These are phyloP conservation scores for Drosophila leonis DNA, from an alignment of 2,888 invertebrate species.

Conservation along the genomic window DNA sequence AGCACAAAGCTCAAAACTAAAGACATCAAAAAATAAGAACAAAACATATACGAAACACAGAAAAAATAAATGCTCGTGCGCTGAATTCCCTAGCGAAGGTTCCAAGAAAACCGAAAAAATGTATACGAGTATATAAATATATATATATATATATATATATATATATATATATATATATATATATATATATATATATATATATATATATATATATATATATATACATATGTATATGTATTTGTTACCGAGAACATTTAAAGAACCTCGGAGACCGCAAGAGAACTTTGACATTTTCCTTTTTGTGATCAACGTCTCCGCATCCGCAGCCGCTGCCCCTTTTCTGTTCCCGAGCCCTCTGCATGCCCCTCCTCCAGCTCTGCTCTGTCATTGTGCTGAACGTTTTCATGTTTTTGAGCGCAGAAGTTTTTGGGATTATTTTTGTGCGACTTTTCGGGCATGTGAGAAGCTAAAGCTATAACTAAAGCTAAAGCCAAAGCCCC, in stretches of 20 bases:
- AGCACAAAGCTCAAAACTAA: slow-evolving; percentile 40
- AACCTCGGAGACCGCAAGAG: slow-evolving; percentile 77
- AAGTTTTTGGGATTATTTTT: slow-evolving; percentile 79
- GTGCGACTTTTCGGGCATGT: slow-evolving; percentile 73
- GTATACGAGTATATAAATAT: not conserved
- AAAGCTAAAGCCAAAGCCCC: slow-evolving; percentile 23
- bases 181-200: slow-evolving; percentile 1
- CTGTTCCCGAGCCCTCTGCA: not conserved
- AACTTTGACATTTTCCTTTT: slow-evolving; percentile 79
- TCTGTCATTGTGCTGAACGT: slow-evolving; percentile 64
- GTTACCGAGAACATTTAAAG: slow-evolving; percentile 75
- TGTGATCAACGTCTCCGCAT: slow-evolving; percentile 68
- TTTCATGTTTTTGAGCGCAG: slow-evolving; percentile 75
- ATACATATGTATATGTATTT: slow-evolving; percentile 24
- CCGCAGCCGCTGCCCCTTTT: slow-evolving; percentile 18
- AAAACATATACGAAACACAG: slow-evolving; percentile 23
- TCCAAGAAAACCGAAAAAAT: slow-evolving; percentile 63
- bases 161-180: not conserved
- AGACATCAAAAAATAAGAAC: slow-evolving; percentile 25
- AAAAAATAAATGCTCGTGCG: slow-evolving; percentile 54
- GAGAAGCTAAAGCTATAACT: slow-evolving; percentile 40
- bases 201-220: slow-evolving; percentile 13
- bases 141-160: not conserved
- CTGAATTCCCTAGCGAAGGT: slow-evolving; percentile 71
- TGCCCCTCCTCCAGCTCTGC: slow-evolving; percentile 2